Evolutionary conservation across 2,113 vertebrate genomes (phyloP).

Genomic region (Gallinago jamesoni): DNA sequence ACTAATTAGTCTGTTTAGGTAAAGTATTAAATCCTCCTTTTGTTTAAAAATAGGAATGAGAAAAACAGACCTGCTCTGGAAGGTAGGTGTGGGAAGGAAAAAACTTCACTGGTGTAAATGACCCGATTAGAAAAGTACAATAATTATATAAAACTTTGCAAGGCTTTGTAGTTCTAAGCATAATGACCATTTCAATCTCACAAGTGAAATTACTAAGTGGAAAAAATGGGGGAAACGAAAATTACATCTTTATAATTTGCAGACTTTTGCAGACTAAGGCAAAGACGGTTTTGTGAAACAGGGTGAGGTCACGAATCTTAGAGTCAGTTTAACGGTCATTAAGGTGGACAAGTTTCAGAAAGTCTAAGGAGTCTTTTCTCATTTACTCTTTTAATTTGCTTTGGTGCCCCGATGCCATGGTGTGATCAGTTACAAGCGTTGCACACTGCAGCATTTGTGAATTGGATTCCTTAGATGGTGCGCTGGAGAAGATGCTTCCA

Average conservation of each 20-base stretch:
- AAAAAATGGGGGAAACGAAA: background rate
- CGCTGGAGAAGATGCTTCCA: background rate
- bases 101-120: background rate
- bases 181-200: background rate
- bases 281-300: background rate
- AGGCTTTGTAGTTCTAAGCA: background rate
- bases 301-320: background rate
- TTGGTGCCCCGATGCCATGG: background rate
- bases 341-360: background rate
- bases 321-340: background rate
- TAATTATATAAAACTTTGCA: background rate
- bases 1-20: constrained; percentile 70
- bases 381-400: background rate
- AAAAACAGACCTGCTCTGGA: background rate
- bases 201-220: background rate
- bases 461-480: background rate
- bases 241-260: background rate
- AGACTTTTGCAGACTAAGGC: background rate
- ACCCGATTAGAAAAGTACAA: background rate
- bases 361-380: background rate
- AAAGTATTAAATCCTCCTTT: constrained; percentile 57
- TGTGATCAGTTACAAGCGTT: fast-evolving
- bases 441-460: background rate
- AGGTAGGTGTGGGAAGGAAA: background rate
- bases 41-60: constrained; percentile 33